These are phyloP conservation scores for Cerceris ruficornis DNA, from an alignment of 2,888 invertebrate genomes.

Conservation along the genomic window DNA sequence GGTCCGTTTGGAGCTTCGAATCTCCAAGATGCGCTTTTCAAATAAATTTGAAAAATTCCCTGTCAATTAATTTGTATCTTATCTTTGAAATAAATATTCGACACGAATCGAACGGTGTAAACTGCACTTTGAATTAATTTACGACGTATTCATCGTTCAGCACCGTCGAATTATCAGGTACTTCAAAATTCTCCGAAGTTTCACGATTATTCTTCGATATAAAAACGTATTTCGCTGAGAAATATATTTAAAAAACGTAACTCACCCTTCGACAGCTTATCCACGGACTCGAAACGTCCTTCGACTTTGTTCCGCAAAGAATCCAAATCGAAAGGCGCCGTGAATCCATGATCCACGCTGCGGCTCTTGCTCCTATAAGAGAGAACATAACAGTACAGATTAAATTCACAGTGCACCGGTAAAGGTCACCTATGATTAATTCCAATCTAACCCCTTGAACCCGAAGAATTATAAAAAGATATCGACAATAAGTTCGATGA, in stretches of 20 bases:
- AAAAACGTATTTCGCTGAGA: not conserved
- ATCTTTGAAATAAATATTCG: too few relatives aligned
- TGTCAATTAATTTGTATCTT: too few relatives aligned
- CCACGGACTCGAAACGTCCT: slow-evolving; percentile 91
- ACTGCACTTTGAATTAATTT: too few relatives aligned
- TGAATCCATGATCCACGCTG: slow-evolving; percentile 94
- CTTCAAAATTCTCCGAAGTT: too few relatives aligned
- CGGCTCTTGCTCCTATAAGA: slow-evolving; percentile 92
- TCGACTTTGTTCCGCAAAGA: slow-evolving; percentile 93
- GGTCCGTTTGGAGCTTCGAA: not conserved
- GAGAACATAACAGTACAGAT: slow-evolving; percentile 24
- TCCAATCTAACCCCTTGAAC: not conserved
- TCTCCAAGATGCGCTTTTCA: too few relatives aligned
- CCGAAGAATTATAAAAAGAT: too few relatives aligned
- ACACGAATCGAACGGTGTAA: too few relatives aligned
- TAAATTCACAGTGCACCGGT: not conserved
- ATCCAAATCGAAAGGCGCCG: slow-evolving; percentile 93
- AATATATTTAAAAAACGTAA: slow-evolving; percentile 22
- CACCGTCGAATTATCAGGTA: not conserved
- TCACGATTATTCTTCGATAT: not conserved
- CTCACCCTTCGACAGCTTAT: slow-evolving; percentile 85
- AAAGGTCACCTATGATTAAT: not conserved
- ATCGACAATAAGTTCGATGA: too few relatives aligned
- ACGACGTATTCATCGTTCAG: too few relatives aligned
- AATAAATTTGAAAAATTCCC: too few relatives aligned